Evolutionary conservation across 2,888 invertebrate species (phyloP).

Genomic region (Zeuzera pyrina): DNA sequence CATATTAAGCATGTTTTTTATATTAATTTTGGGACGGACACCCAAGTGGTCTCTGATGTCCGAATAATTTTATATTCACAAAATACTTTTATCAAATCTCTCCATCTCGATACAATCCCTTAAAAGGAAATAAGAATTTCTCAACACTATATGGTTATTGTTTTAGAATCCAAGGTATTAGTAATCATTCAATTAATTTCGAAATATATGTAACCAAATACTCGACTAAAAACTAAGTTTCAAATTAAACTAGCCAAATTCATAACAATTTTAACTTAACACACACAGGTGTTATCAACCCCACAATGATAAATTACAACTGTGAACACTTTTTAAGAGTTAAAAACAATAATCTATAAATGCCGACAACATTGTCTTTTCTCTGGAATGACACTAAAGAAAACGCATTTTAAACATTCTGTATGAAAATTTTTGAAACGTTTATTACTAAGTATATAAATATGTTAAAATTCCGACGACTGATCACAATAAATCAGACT

Average conservation of each 20-base stretch:
- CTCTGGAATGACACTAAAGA: constrained; percentile 67
- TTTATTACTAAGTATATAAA: constrained; percentile 35
- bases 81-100: constrained; percentile 40
- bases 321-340: constrained; percentile 24
- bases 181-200: constrained; percentile 36
- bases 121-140: constrained; percentile 17
- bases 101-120: constrained; percentile 15
- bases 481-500: constrained; percentile 38
- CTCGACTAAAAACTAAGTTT: constrained; percentile 44
- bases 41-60: constrained; percentile 48
- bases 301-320: constrained; percentile 23
- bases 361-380: constrained; percentile 71
- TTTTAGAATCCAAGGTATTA: constrained; percentile 43
- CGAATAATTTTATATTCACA: constrained; percentile 37
- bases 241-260: constrained; percentile 45
- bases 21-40: constrained; percentile 30
- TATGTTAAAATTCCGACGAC: constrained; percentile 49
- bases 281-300: constrained; percentile 32
- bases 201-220: constrained; percentile 44
- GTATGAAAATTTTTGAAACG: constrained; percentile 35
- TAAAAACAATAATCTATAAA: constrained; percentile 60
- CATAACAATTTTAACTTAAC: constrained; percentile 43
- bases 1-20: constrained; percentile 56
- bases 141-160: constrained; percentile 31
- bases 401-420: constrained; percentile 25